Evolutionary conservation across 2,113 vertebrate species (phyloP).

Genomic region (Hemicordylus capensis): DNA sequence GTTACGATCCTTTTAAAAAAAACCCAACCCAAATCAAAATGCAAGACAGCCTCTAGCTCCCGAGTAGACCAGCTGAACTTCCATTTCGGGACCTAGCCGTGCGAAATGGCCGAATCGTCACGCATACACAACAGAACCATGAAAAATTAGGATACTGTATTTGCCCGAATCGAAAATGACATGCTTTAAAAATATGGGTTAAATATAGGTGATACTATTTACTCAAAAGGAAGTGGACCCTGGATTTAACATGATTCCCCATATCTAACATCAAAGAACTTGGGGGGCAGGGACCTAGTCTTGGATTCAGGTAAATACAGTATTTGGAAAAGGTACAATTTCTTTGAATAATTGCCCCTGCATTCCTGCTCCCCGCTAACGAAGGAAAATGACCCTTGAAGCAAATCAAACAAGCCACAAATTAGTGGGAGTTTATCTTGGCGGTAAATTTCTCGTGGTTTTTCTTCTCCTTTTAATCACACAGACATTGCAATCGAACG

Average conservation of each 20-base stretch:
- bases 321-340: background rate
- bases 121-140: background rate
- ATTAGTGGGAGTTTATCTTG: background rate
- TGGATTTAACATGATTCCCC: too few species aligned
- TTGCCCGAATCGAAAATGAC: too few species aligned
- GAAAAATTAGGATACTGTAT: too few species aligned
- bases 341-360: background rate
- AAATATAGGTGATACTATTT: too few species aligned
- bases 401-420: background rate
- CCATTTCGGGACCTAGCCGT: background rate
- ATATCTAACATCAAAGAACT: too few species aligned
- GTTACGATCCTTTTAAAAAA: background rate
- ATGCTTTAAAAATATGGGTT: background rate
- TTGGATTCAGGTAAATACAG: too few species aligned
- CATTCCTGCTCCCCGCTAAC: background rate
- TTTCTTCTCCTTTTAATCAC: background rate
- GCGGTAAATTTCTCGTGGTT: background rate
- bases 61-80: background rate
- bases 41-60: too few species aligned
- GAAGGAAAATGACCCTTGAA: background rate
- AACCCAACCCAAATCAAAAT: background rate
- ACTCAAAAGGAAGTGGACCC: background rate
- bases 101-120: background rate
- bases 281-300: too few species aligned
- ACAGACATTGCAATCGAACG: background rate